Base-by-base conservation (phyloP, 2,888 invertebrate species). In the Brachyptera risi region DNA sequence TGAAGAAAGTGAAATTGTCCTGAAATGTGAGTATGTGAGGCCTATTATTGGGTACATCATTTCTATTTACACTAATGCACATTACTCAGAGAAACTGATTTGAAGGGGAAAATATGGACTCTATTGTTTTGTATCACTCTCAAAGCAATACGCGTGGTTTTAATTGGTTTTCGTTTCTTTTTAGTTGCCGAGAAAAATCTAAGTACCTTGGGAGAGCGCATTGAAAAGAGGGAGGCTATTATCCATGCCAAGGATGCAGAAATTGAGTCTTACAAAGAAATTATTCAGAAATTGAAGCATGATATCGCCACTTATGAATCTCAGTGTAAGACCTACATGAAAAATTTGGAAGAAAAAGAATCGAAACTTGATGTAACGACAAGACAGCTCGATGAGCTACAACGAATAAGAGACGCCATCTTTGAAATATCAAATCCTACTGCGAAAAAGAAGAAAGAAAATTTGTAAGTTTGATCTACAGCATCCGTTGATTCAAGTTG, bases 131-230 rank as follows among this genome's bases (percentile, higher is more conserved):
- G 70, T 68, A 24, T 62, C 77, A 19, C n/a, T n/a, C n/a, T n/a
- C 78, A 77, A n/a, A 76, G 74, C 42, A 79, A 79, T 9, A 31
- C 11, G 35, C 11, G 35, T 31, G 5, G 35, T 9, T 11, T 42
- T 42, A 19, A 4, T 2, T 42, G 42, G n/a, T n/a, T n/a, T n/a
- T n/a, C n/a, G n/a, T n/a, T n/a, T n/a, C 17, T 42, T 31, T 42
- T 19, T 21, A 42, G 42, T 19, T 13, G 3, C 21, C 3, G 21
- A 42, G 15, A 42, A 42, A 3, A 51, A 62, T 35, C 2, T 67
- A 13, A 49, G 35, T 7, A 56, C 61, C 19, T 4, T 65, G 7
- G 59, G 47, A 2, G 9, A 37, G 3, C 31, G 59, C 58, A 42
- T 66, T 7, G 19, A 23, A 4, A 63, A 66, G 31, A 54, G 62